Evolutionary conservation across 2,113 vertebrate genomes (phyloP), one percentile per base, ranked within the genome.

Genomic region (Melanerpes formicivorus): DNA sequence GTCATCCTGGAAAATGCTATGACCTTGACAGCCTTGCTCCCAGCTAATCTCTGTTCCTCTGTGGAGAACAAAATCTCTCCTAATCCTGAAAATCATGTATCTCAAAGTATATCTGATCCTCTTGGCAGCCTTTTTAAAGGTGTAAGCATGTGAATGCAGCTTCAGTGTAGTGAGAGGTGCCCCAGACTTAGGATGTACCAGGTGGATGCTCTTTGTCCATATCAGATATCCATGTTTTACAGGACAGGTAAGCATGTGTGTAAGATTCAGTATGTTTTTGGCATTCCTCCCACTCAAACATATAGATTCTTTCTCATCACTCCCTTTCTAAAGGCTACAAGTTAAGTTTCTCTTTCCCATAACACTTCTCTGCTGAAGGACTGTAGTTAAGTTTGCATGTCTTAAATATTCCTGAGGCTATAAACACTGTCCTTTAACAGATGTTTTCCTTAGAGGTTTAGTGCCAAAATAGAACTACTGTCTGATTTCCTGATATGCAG

Each of bases 11-110:
- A 79, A 82, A 91, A 80, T 54, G 10, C 32, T 88, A 58, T 72
- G 87, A 93, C 81, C 66, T 94, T 86, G 69, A 89, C 40, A 90
- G 71, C 19, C 42, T 19, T 76, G 14, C 42, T 91, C 11, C 55
- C 27, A 74, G 69, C 52, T 83, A 76, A 37, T 8, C 44, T 90
- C n/a, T 40, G 86, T 70, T 83, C 34, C 76, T 84, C 77, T 74
- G 48, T 65, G 46, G 75, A 89, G 84, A 91, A 70, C 29, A 87
- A 88, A 84, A 88, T 95, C 81, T 88, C 32, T 77, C 81, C 65
- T 94, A 94, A 91, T 86, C 70, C 65, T 81, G 69, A 72, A 84
- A 90, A 90, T 65, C 82, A 65, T 30, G 30, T 59, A 40, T 83
- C 56, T 90, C 69, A 85, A 71, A 87, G 65, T 23, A 90, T 62